A percentile compares a stretch with the other conserved stretches of the same genome.
Evolutionary conservation across 2,797 vertebrate genomes (phyloP).

Genomic region (Arnoldichthys spilopterus): DNA sequence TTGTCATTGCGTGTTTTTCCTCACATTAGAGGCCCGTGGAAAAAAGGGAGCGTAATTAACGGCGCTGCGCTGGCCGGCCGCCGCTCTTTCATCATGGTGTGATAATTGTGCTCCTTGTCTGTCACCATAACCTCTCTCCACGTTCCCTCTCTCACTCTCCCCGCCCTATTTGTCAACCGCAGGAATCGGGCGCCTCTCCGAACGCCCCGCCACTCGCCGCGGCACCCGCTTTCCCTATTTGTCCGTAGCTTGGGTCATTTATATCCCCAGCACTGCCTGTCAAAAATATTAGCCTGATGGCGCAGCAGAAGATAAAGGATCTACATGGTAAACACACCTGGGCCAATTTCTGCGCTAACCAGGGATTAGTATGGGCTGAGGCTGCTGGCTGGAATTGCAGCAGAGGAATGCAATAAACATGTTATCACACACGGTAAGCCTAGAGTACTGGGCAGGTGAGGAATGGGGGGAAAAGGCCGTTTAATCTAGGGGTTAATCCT

Average conservation of each 20-base stretch:
- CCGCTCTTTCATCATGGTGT: slow-evolving; percentile 98
- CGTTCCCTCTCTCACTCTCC: slow-evolving; percentile 72
- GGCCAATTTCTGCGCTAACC: slow-evolving; percentile 53
- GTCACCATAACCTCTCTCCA: slow-evolving; percentile 92
- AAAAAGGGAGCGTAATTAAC: slow-evolving; percentile 99
- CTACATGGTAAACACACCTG: slow-evolving; percentile 77
- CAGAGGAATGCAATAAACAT: slow-evolving; percentile 46
- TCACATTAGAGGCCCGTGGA: slow-evolving; percentile 98
- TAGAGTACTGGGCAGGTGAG: slow-evolving; percentile 36
- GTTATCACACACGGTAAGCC: slow-evolving; percentile 10
- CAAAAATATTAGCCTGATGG: slow-evolving; percentile 85
- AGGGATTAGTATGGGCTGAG: slow-evolving; percentile 23
- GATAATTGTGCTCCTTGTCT: slow-evolving; percentile 99
- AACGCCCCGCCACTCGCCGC: slow-evolving; percentile 69
- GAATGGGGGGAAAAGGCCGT: neutral
- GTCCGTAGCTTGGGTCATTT: slow-evolving; percentile 86
- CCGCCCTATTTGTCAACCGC: slow-evolving; percentile 90
- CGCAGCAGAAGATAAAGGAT: slow-evolving; percentile 78
- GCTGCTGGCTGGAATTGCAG: slow-evolving; percentile 33
- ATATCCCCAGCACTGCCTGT: slow-evolving; percentile 82
- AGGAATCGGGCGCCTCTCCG: slow-evolving; percentile 72
- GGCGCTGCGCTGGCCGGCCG: slow-evolving; percentile 83
- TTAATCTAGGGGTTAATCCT: slow-evolving; percentile 10
- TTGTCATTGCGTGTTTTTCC: slow-evolving; percentile 99
- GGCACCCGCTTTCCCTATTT: slow-evolving; percentile 81